Conservation (phyloP, 2,797 vertebrate species). For the Rhadinocentrus ornatus region DNA sequence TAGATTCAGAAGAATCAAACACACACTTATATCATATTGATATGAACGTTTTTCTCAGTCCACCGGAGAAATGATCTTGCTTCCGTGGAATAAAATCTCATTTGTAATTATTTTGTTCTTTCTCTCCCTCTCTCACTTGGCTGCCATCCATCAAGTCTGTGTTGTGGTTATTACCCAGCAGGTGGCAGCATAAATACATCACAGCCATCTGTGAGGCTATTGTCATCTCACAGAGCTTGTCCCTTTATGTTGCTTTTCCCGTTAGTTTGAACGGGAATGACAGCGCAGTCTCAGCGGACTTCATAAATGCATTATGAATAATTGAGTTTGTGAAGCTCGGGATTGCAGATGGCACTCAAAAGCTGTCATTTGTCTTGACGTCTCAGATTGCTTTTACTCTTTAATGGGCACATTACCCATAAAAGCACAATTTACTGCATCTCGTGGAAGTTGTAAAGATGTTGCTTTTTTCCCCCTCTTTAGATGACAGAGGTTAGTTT, state of each 20-base stretch:
- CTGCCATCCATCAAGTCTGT: slow-evolving; percentile 4
- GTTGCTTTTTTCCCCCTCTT: slow-evolving; percentile 38
- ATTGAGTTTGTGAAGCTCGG: slow-evolving; percentile 83
- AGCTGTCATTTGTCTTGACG: slow-evolving; percentile 84
- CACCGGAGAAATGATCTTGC: slow-evolving; percentile 23
- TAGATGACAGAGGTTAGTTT: slow-evolving; percentile 67
- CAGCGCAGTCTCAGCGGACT: slow-evolving; percentile 81
- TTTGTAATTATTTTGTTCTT: slow-evolving; percentile 10
- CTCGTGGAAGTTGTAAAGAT: slow-evolving; percentile 78
- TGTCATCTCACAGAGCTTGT: slow-evolving; percentile 66
- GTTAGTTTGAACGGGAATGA: slow-evolving; percentile 78
- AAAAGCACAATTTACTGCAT: slow-evolving; percentile 80
- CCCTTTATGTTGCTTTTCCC: slow-evolving; percentile 74
- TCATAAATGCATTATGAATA: slow-evolving; percentile 85
- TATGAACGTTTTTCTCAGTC: slow-evolving; percentile 61
- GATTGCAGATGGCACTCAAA: slow-evolving; percentile 85
- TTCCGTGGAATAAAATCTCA: slow-evolving; percentile 59
- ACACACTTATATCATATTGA: slow-evolving; percentile 80
- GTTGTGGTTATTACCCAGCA: slow-evolving; percentile 59
- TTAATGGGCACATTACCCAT: slow-evolving; percentile 83
- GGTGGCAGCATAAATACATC: slow-evolving; percentile 75
- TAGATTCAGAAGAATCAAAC: slow-evolving; percentile 48
- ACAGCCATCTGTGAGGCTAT: slow-evolving; percentile 35
- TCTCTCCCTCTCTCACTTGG: neutral
- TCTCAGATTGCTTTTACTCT: slow-evolving; percentile 83